These are phyloP conservation scores for Cephalopholis sonnerati DNA, from an alignment of 2,113 vertebrate species.

Conservation along the genomic window DNA sequence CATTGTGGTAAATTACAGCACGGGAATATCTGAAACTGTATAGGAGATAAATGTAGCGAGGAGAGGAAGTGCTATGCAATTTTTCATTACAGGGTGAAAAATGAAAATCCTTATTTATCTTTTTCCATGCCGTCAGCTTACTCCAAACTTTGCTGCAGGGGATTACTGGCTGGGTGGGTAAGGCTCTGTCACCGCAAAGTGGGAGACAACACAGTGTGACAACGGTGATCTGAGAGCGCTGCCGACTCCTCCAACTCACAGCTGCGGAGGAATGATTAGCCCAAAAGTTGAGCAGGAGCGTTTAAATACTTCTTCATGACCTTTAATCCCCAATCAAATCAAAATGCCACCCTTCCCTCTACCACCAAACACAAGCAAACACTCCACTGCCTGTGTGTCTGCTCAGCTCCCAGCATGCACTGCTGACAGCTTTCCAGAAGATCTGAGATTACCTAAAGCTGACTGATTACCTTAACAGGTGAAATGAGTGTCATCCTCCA, in stretches of 20 bases:
- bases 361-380: slow-evolving; percentile 43
- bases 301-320: slow-evolving; percentile 71
- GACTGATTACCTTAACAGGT: slow-evolving; percentile 75
- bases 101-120: slow-evolving; percentile 84
- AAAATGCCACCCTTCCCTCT: slow-evolving; percentile 50
- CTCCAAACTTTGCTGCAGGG: slow-evolving; percentile 76
- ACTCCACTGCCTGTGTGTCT: slow-evolving; percentile 15
- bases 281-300: slow-evolving; percentile 60
- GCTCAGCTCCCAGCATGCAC: slow-evolving; percentile 59
- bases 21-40: slow-evolving; percentile 58
- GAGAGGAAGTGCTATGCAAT: slow-evolving; percentile 64
- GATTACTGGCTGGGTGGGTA: slow-evolving; percentile 78
- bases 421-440: slow-evolving; percentile 57
- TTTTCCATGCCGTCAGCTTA: slow-evolving; percentile 79
- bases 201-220: slow-evolving; percentile 76
- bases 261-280: slow-evolving; percentile 73
- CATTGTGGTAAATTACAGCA: slow-evolving; percentile 51
- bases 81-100: slow-evolving; percentile 76
- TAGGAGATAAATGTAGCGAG: slow-evolving; percentile 64
- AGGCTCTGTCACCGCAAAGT: slow-evolving; percentile 67
- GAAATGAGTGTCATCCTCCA: slow-evolving; percentile 60
- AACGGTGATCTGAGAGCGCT: slow-evolving; percentile 64
- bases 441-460: slow-evolving; percentile 76
- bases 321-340: slow-evolving; percentile 78
- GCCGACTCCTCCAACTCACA: slow-evolving; percentile 62